Conservation (phyloP, 2,888 invertebrate species). For the Parasteatoda lunata region DNA sequence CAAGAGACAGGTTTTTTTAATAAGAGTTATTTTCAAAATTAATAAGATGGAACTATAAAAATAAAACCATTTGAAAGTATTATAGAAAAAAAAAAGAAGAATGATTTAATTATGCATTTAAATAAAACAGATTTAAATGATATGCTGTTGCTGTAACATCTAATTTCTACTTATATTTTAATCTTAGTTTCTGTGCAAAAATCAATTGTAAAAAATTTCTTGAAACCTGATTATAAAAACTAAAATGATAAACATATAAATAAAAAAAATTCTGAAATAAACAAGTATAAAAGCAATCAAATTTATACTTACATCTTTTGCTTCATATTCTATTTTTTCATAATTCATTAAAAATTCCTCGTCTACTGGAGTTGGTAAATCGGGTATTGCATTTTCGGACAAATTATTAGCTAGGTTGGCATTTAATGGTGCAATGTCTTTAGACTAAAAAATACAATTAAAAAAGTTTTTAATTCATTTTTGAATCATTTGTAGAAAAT, state of each 20-base stretch:
- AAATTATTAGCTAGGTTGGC: slow-evolving; percentile 47
- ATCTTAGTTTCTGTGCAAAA: too few species aligned
- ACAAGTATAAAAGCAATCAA: neutral
- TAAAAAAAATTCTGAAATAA: neutral
- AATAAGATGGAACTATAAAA: too few species aligned
- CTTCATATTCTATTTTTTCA: slow-evolving; percentile 84
- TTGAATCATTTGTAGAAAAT: too few species aligned
- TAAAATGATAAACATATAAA: slow-evolving; percentile 1
- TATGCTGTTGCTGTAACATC: too few species aligned
- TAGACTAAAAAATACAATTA: slow-evolving; percentile 22
- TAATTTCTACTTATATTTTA: too few species aligned
- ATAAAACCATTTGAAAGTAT: too few species aligned
- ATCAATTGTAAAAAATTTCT: neutral
- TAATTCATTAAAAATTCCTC: slow-evolving; percentile 80
- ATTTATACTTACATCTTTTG: slow-evolving; percentile 81
- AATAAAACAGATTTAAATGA: too few species aligned
- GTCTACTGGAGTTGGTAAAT: slow-evolving; percentile 72
- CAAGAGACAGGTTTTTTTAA: too few species aligned
- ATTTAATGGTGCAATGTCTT: slow-evolving; percentile 59
- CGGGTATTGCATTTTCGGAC: slow-evolving; percentile 56
- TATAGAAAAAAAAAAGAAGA: too few species aligned
- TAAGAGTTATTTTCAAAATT: too few species aligned
- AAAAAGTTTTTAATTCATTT: too few species aligned
- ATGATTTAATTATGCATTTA: too few species aligned
- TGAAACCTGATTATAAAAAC: neutral